These are phyloP conservation scores for Amblyjoppa fuscipennis DNA, from an alignment of 2,888 invertebrate species.

Conservation along the genomic window DNA sequence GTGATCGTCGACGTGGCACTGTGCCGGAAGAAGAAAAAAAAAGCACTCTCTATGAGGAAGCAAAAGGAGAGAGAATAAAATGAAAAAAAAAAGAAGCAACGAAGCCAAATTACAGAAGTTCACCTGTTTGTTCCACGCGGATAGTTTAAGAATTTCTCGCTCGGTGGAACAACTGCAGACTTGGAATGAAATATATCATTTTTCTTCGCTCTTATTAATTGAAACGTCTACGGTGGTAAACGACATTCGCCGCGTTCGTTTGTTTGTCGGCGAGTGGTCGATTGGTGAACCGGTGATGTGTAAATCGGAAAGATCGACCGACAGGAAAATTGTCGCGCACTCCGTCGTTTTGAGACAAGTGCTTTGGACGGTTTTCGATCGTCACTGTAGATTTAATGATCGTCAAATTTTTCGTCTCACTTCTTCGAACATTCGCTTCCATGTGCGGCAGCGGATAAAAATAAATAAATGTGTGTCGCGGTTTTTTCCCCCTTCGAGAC, in stretches of 20 bases:
- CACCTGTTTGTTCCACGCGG: constrained; percentile 17
- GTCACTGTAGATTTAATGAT: neutral
- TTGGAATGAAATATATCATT: constrained; percentile 1
- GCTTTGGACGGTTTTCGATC: neutral
- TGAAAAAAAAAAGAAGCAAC: neutral
- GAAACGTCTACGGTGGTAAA: neutral
- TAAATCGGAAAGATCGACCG: neutral
- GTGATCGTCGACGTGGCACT: constrained; percentile 27
- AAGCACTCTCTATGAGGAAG: neutral
- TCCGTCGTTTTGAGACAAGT: neutral
- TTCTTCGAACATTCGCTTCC: no score
- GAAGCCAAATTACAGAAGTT: constrained; percentile 8
- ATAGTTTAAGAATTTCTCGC: neutral
- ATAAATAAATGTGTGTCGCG: neutral
- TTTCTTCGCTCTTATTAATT: neutral
- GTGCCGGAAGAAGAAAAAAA: neutral
- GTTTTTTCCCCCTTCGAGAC: neutral
- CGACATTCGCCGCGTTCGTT: neutral
- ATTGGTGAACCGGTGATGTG: neutral
- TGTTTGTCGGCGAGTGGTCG: neutral
- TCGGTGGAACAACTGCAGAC: neutral
- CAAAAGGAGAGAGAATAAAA: neutral
- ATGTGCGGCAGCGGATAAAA: neutral
- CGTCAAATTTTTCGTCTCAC: neutral
- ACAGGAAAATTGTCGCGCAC: neutral